Evolutionary conservation across 2,888 invertebrate species (phyloP), one percentile per base, ranked within the genome.

Genomic region (Dolomedes plantarius): DNA sequence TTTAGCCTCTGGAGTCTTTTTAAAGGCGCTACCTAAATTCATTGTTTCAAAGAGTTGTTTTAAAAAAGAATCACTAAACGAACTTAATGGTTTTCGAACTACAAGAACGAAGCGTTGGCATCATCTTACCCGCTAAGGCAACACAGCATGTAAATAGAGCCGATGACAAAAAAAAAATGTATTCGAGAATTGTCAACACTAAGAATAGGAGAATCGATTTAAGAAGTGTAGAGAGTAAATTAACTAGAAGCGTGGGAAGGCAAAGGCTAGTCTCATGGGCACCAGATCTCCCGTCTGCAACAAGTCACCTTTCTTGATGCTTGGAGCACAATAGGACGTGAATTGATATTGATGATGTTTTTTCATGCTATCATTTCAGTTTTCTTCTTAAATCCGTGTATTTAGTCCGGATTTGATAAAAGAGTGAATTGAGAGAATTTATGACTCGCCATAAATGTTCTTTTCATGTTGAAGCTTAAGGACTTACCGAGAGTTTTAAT

Each of bases 291-390:
- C 16, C 56, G 23, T 56, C 56, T 56, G 23, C 56, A 3, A 6
- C 23, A 56, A 56, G 23, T 19, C 23, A 56, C 56, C 56, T 56
- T 56, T 56, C 46, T 56, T 6, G 56, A 56, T 56, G 23, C 23
- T 23, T 1, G 3, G 19, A 56, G 5, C 23, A 56, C 56, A 56
- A 56, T 56, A 16, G 23, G 11, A 23, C 19, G 23, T 16, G 23
- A 56, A 56, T 56, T 56, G 56, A 56, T 23, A 56, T 56, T 56
- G 56, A 56, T 56, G 56, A 56, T 41, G 5, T 56, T 56, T 56
- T 36, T 56, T 56, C 23, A 56, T 56, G 19, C 56, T 23, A 23
- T 23, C 56, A 23, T 56, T 56, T 56, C 56, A 56, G 56, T 56
- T 46, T 56, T 56, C 23, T 56, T 23, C 11, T 23, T 56, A 56